Base-by-base conservation (phyloP, 2,797 vertebrate genomes). In the Meriones psammophilus region DNA sequence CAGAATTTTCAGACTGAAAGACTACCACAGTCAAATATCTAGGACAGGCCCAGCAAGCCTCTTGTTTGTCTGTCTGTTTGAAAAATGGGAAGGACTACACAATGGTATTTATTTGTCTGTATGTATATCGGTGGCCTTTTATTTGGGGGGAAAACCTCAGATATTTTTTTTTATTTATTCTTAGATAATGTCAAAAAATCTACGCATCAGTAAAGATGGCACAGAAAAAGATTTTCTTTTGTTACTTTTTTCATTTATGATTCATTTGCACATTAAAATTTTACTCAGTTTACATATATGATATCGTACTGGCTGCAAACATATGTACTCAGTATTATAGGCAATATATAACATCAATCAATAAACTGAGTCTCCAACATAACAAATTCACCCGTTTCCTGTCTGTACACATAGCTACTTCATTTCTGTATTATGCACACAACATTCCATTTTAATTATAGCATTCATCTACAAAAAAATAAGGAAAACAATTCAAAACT, bases 371-470 rank as follows among this genome's bases (percentile, higher is more conserved):
- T 93, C 94, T 88, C 80, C 83, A 96, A 96, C 81, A 10, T 79
- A 95, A 94, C 71, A 91, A 87, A 73, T 84, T 96, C 71, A 89
- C 66, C 64, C 46, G 30, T 96, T 89, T 93, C 91, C 77, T 92
- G 50, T 92, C 73, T 92, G 68, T 26, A 76, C 86, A 95, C 30
- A 96, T 18, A 95, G n/a, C 60, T 89, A 94, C 46, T 95, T 86
- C 71, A 60, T 95, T 96, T 97, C 95, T 97, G 93, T 83, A 96
- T 94, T 97, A 96, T 84, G 64, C 96, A 97, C 71, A 97, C 68
- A 89, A 95, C 97, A 98, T 96, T 97, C 97, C 94, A 93, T 94
- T 98, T 96, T 93, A 97, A 96, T 90, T 64, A 56, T 88, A 92
- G 95, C 94, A 98, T 96, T 97, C 87, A 93, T 94, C 92, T 95